Base-by-base conservation (phyloP, 2,888 invertebrate species). In the Noctua comes region DNA sequence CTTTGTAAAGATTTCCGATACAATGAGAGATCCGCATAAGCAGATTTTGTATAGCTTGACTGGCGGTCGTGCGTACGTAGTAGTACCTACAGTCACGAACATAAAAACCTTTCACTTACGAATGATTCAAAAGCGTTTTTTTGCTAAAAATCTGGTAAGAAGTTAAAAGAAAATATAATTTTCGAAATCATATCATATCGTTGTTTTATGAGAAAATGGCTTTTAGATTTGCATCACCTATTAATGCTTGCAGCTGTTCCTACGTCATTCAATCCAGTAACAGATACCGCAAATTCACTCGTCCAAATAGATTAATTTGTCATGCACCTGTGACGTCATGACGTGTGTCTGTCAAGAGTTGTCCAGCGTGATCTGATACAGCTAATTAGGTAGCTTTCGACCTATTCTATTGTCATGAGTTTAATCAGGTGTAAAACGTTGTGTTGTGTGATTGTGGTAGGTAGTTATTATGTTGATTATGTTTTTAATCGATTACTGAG, bases 351-450 rank as follows among this genome's bases (percentile, higher is more conserved):
- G 51, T 83, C 57, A 64, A 16, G 40, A 64, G 54, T 36, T 66
- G 8, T 66, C 80, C 77, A 73, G 54, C 46, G 73, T 75, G 64
- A 75, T 75, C 77, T 66, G 36, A 76, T 79, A 57, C 36, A 62
- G 46, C 36, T 79, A 82, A 83, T 85, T 79, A 76, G 54, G 13
- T 40, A 68, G 10, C 36, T n/a, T 65, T 78, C 66, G 46, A 51
- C n/a, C 69, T n/a, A n/a, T n/a, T n/a, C 31, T 73, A 81, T 84
- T 84, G 81, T 84, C 27, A 40, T 68, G 13, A 40, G 71, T 48
- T 64, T 24, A 76, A 66, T 82, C 86, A 82, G 48, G 76, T 71
- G 79, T 43, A 74, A 85, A 85, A 78, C 27, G 36, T n/a, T 16
- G 36, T 57, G 40, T 59, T 76, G 31, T 73, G 46, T 64, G 43